These are phyloP conservation scores for Euplagia quadripunctaria DNA, from an alignment of 2,888 invertebrate species.

Conservation along the genomic window DNA sequence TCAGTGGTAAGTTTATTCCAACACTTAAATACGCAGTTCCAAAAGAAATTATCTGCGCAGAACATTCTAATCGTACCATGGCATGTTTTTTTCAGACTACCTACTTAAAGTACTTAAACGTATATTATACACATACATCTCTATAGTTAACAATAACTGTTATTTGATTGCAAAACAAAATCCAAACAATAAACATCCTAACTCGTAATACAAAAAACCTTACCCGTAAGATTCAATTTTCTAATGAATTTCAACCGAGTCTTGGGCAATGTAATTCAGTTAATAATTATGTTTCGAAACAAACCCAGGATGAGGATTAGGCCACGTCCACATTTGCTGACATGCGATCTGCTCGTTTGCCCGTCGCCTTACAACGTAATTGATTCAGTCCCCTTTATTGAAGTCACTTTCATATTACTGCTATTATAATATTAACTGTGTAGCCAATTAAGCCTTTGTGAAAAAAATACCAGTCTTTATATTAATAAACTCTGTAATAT, in stretches of 20 bases:
- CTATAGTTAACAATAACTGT: not conserved
- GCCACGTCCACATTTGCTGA: conserved; percentile 50
- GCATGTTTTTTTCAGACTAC: no score
- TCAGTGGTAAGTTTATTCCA: no score
- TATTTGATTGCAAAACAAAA: not conserved
- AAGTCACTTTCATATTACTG: conserved; percentile 34
- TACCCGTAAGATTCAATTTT: conserved; percentile 33
- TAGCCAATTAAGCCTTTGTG: conserved; percentile 25
- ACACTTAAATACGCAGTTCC: no score
- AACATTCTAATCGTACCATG: no score
- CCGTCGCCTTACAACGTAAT: conserved; percentile 51
- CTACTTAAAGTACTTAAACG: no score
- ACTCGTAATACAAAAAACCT: not conserved
- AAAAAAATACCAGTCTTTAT: conserved; percentile 6
- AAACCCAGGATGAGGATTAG: conserved; percentile 46
- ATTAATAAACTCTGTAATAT: not conserved
- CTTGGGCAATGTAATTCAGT: conserved; percentile 48
- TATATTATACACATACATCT: not conserved
- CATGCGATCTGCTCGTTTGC: conserved; percentile 72
- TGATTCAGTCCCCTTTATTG: conserved; percentile 54
- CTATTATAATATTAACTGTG: conserved; percentile 39
- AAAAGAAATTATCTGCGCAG: no score
- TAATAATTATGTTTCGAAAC: conserved; percentile 55
- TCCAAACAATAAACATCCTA: not conserved
- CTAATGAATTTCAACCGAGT: conserved; percentile 42